A percentile compares a stretch with the other conserved stretches of the same genome.
phyloP scores from a whole-genome alignment of 2,797 vertebrate species.

The Sarcoramphus papa region DNA sequence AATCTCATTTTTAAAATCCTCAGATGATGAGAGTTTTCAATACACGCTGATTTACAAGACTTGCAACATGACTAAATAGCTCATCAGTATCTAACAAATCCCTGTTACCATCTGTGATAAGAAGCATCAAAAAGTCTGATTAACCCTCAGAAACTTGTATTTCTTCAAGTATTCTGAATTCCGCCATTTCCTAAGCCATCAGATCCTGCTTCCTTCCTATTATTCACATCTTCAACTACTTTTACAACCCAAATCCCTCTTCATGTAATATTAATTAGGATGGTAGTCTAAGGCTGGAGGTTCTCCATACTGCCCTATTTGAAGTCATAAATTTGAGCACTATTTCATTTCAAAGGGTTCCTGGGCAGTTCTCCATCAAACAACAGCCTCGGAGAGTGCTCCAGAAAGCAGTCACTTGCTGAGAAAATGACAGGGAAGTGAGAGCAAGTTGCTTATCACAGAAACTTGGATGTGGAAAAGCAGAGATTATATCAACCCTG shows the following conservation, averaged over 20 bases:
- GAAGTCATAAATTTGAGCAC: background rate
- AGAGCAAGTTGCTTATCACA: background rate
- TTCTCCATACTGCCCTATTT: background rate
- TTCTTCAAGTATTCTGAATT: background rate
- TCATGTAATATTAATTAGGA: background rate
- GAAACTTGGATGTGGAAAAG: background rate
- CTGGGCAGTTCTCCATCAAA: background rate
- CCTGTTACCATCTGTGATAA: background rate
- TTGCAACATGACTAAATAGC: constrained; percentile 43
- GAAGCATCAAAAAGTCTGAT: constrained; percentile 13
- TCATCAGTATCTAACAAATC: constrained; percentile 42
- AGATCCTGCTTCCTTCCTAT: background rate
- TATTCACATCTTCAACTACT: background rate
- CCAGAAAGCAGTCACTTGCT: background rate
- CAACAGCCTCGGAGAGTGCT: background rate
- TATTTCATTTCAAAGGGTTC: background rate
- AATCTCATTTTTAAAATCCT: constrained; percentile 6
- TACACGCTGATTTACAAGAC: constrained; percentile 31
- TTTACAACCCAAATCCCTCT: background rate
- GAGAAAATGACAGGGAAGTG: background rate
- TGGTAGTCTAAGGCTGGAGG: background rate
- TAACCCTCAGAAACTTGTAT: background rate
- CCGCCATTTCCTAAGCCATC: background rate
- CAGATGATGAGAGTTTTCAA: constrained; percentile 25
- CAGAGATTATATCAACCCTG: background rate